Percentiles rank a stretch among this genome's conserved stretches.
Evolutionary conservation across 2,797 vertebrate genomes (phyloP).

Genomic region (Sphenopsis melanotis): DNA sequence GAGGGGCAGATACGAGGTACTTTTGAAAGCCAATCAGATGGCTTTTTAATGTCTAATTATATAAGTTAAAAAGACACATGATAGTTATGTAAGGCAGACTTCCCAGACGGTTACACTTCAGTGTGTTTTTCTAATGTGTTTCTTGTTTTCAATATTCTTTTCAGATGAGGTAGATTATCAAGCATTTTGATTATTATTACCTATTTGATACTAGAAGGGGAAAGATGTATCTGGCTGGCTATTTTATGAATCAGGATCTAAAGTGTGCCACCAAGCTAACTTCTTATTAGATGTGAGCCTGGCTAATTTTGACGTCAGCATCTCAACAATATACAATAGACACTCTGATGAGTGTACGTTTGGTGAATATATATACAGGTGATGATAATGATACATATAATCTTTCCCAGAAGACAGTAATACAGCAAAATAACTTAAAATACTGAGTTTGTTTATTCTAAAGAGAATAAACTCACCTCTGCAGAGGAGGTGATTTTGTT

Average conservation of each 20-base stretch:
- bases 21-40: neutral
- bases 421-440: neutral
- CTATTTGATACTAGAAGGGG: neutral
- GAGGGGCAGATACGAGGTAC: neutral
- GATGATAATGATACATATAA: neutral
- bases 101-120: neutral
- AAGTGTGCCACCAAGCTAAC: neutral
- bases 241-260: neutral
- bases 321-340: neutral
- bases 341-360: neutral
- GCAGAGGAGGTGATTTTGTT: neutral
- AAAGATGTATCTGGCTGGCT: neutral
- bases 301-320: neutral
- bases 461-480: neutral
- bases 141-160: neutral
- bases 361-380: neutral
- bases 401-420: neutral
- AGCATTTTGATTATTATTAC: neutral
- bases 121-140: neutral
- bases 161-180: neutral
- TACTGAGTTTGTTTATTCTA: neutral
- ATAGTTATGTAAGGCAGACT: neutral
- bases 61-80: neutral
- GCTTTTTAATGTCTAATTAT: neutral
- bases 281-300: neutral